Evolutionary conservation across 2,888 invertebrate genomes (phyloP).

Genomic region (Ptychoptera contaminata): DNA sequence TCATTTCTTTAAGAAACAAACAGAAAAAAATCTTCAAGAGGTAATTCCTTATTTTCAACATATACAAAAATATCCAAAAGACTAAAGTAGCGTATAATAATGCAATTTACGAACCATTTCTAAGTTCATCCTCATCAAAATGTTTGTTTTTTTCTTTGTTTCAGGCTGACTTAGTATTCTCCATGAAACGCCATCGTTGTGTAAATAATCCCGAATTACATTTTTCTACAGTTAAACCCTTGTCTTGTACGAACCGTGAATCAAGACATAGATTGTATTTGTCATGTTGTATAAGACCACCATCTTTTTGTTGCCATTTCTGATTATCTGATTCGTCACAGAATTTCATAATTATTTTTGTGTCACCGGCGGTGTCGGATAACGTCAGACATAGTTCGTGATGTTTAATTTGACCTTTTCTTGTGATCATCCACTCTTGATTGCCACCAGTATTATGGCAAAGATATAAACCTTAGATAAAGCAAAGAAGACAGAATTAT

Average conservation of each 20-base stretch:
- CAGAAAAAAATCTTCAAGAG: too few relatives aligned
- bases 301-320: conserved; percentile 51
- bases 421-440: conserved; percentile 84
- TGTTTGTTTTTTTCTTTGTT: too few relatives aligned
- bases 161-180: conserved; percentile 28
- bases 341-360: conserved; percentile 46
- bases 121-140: too few relatives aligned
- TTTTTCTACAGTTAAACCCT: conserved; percentile 48
- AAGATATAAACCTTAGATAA: conserved; percentile 55
- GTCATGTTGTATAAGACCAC: conserved; percentile 50
- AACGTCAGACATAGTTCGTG: conserved; percentile 76
- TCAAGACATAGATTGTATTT: conserved; percentile 67
- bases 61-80: too few relatives aligned
- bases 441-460: conserved; percentile 96
- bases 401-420: conserved; percentile 69
- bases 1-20: too few relatives aligned
- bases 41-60: too few relatives aligned
- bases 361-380: conserved; percentile 50
- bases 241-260: conserved; percentile 39
- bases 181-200: conserved; percentile 48
- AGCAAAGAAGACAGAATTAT: not conserved
- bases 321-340: conserved; percentile 52
- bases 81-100: too few relatives aligned
- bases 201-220: conserved; percentile 48
- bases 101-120: too few relatives aligned